phyloP scores from a whole-genome alignment of 2,113 vertebrate genomes.

The Pogona vitticeps region DNA sequence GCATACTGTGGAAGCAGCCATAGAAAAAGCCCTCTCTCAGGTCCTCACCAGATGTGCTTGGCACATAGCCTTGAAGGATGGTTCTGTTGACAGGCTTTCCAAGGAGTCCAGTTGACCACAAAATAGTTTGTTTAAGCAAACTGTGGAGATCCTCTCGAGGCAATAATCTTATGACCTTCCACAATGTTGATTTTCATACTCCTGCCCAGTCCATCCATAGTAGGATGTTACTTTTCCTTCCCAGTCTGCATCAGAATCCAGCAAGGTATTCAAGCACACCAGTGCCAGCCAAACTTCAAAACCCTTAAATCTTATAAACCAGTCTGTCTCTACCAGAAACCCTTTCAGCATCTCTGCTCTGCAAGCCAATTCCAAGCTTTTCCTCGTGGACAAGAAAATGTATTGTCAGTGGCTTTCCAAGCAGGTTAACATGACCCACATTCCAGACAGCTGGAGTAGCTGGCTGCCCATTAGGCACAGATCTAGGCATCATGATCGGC shows the following conservation, averaged over 20 bases:
- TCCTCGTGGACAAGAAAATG: background rate
- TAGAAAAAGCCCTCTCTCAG: no score
- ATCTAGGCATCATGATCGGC: no score
- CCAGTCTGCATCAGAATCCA: background rate
- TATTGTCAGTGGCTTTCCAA: background rate
- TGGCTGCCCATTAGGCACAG: background rate
- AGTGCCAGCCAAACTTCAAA: background rate
- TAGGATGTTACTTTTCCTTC: no score
- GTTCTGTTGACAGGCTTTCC: no score
- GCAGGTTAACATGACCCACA: background rate
- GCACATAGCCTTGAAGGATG: no score
- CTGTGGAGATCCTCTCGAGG: conserved; percentile 1
- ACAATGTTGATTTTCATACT: background rate
- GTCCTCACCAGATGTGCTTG: no score
- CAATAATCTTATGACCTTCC: background rate
- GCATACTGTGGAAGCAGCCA: no score
- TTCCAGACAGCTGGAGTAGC: background rate
- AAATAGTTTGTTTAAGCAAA: no score
- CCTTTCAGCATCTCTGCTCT: background rate
- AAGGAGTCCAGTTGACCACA: no score
- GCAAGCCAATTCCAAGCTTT: background rate
- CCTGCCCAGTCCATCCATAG: background rate
- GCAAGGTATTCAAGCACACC: background rate
- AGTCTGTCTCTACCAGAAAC: background rate
- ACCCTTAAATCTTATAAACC: background rate